phyloP scores from a whole-genome alignment of 2,888 invertebrate genomes.

The Apamea sordens region DNA sequence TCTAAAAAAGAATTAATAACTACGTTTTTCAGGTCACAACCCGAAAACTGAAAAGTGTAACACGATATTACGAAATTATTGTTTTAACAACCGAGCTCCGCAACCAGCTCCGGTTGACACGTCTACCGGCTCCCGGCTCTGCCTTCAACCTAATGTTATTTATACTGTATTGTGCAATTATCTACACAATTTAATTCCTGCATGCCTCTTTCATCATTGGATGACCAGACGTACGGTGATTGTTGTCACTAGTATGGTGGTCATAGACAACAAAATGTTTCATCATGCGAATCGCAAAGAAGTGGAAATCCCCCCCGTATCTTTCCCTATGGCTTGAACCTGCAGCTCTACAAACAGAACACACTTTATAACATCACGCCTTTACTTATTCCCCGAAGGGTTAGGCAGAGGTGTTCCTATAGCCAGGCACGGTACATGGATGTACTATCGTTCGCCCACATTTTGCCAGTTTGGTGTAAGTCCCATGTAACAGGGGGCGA shows the following conservation, averaged over 20 bases:
- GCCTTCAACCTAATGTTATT: neutral
- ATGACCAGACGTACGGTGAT: too few relatives aligned
- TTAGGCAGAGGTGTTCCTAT: too few relatives aligned
- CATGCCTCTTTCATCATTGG: neutral
- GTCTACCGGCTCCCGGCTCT: neutral
- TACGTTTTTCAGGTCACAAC: neutral
- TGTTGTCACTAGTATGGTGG: neutral
- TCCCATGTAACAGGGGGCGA: too few relatives aligned
- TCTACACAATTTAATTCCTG: neutral
- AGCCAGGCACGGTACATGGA: too few relatives aligned
- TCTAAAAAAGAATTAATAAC: neutral
- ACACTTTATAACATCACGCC: too few relatives aligned
- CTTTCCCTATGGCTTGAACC: neutral
- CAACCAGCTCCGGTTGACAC: neutral
- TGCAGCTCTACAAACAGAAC: neutral
- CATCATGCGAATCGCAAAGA: neutral
- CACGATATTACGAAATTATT: neutral
- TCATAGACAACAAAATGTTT: neutral
- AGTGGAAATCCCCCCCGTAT: neutral
- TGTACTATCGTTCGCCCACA: too few relatives aligned
- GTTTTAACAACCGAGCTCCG: neutral
- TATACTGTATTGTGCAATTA: too few relatives aligned
- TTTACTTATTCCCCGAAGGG: too few relatives aligned
- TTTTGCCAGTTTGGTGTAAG: too few relatives aligned
- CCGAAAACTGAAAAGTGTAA: neutral